A percentile compares a stretch with the other conserved stretches of the same genome.
phyloP scores from a whole-genome alignment of 2,888 invertebrate species.

The Apotomis turbidana region DNA sequence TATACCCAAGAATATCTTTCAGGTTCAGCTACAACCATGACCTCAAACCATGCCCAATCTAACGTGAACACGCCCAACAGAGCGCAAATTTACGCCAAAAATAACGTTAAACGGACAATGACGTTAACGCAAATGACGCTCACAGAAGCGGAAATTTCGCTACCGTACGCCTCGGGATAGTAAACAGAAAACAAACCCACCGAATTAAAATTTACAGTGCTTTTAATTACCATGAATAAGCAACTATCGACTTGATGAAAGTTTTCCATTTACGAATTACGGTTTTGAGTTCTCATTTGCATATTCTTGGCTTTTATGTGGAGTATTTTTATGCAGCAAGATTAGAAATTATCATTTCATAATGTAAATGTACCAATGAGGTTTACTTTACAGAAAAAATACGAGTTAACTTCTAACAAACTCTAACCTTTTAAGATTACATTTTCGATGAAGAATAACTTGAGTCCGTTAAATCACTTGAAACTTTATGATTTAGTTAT shows the following conservation, averaged over 20 bases:
- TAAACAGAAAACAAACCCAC: constrained; percentile 18
- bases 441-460: no score
- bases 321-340: not conserved
- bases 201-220: constrained; percentile 14
- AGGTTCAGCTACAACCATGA: constrained; percentile 13
- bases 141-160: constrained; percentile 32
- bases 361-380: no score
- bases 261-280: constrained; percentile 18
- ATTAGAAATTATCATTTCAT: no score
- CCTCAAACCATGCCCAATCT: constrained; percentile 25
- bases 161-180: not conserved
- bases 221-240: constrained; percentile 32
- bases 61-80: constrained; percentile 21
- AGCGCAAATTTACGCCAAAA: constrained; percentile 36
- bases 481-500: no score
- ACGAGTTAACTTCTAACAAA: no score
- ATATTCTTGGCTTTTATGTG: constrained; percentile 15
- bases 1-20: constrained; percentile 1
- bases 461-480: no score
- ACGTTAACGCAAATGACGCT: constrained; percentile 22
- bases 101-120: constrained; percentile 37
- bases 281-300: constrained; percentile 22
- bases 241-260: constrained; percentile 18
- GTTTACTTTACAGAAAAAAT: no score
- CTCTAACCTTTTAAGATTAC: no score